phyloP scores from a whole-genome alignment of 2,888 invertebrate species.

The Philereme transversata region DNA sequence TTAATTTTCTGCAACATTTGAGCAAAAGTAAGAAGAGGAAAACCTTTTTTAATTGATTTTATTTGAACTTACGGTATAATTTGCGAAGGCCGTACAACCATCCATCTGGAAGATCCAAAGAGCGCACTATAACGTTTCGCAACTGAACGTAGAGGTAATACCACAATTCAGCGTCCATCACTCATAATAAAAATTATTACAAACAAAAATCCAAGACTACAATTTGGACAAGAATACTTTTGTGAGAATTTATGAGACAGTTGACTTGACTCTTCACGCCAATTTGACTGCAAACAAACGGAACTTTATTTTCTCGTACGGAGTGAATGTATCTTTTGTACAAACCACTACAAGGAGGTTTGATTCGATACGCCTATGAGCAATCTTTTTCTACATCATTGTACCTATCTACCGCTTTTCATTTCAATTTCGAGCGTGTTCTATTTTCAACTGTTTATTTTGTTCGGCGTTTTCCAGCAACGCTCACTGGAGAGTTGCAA shows the following conservation, averaged over 20 bases:
- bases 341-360: not conserved
- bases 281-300: not conserved
- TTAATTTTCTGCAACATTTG: slow-evolving; percentile 41
- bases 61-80: slow-evolving; percentile 49
- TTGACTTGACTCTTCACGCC: not conserved
- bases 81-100: slow-evolving; percentile 55
- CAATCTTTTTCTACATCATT: not conserved
- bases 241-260: slow-evolving; percentile 2
- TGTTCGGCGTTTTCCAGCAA: slow-evolving; percentile 1
- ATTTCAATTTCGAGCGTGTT: slow-evolving; percentile 5
- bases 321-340: not conserved
- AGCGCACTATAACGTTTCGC: slow-evolving; percentile 66
- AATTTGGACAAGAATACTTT: slow-evolving; percentile 5
- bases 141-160: slow-evolving; percentile 56
- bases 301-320: not conserved
- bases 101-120: slow-evolving; percentile 64
- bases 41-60: not conserved
- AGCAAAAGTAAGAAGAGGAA: not conserved
- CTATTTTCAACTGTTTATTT: slow-evolving; percentile 12
- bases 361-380: slow-evolving; percentile 1
- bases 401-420: slow-evolving; percentile 1
- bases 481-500: not conserved
- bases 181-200: too few relatives aligned
- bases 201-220: not conserved
- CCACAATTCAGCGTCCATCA: slow-evolving; percentile 41